Evolutionary conservation across 2,797 vertebrate genomes (phyloP), one percentile per base, ranked within the genome.

Genomic region (Oryzias sinensis): DNA sequence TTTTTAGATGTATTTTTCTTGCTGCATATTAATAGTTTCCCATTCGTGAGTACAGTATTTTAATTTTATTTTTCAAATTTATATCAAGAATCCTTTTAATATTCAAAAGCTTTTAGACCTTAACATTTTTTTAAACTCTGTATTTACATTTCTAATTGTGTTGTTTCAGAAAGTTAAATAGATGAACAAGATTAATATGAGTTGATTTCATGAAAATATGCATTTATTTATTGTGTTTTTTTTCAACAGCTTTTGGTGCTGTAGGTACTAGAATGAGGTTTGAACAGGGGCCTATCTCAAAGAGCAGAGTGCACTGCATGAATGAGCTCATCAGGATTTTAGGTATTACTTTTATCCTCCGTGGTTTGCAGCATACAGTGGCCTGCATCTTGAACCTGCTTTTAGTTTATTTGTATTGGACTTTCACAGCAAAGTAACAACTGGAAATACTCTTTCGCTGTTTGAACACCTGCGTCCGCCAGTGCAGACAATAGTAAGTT

Each of bases 21-120:
- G 4, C 37, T 68, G 51, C 24, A 63, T 40, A 42, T 46, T 16
- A 51, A 62, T 33, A 29, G 13, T 44, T 48, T 47, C 43, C 7
- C 58, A 64, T 20, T 29, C 65, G 48, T 65, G 62, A 69, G 59
- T 62, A 33, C 47, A 48, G 6, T 49, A 24, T 49, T 48, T 48
- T 49, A 33, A 51, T 62, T 55, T 65, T 49, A 60, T 53, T 67
- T 37, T 48, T 42, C 18, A 53, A 59, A 55, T 43, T 61, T 52
- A 59, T 17, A 51, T 22, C 22, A 58, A n/a, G 52, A n/a, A 5
- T 18, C 5, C 29, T 60, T 29, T n/a, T 6, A 14, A 43, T 14
- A 20, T 48, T 8, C 14, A 52, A 49, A 14, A 25, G 55, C 50
- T 62, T 58, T 45, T 0, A 45, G 15, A 52, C 47, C 33, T 33